Conservation (phyloP, 2,113 vertebrate species). For the Zosterops lateralis region DNA sequence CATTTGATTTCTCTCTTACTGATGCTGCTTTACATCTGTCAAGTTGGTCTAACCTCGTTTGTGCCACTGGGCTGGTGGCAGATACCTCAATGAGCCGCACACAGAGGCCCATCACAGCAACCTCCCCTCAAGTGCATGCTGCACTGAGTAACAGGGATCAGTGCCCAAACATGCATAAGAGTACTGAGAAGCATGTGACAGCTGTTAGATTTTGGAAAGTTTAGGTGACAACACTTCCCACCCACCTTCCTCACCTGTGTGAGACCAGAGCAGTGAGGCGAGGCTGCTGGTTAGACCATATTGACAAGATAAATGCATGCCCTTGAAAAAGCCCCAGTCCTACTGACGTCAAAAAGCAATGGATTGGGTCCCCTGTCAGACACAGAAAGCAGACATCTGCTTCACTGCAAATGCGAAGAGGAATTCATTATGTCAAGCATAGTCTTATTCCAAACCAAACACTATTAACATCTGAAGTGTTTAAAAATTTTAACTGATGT, state of each 20-base stretch:
- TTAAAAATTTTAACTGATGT: constrained; percentile 4
- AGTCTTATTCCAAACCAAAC: constrained; percentile 43
- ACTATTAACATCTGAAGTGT: constrained; percentile 25
- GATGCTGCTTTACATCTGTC: background rate
- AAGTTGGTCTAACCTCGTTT: background rate
- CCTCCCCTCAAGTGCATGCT: background rate
- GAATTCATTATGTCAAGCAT: constrained; percentile 55
- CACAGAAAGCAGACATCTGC: constrained; percentile 52
- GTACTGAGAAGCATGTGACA: background rate
- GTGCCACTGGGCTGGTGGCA: background rate
- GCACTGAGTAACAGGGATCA: background rate
- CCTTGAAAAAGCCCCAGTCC: constrained; percentile 10
- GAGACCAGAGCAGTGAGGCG: background rate
- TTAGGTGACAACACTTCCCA: background rate
- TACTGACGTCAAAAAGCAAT: constrained; percentile 32
- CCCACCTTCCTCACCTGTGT: background rate
- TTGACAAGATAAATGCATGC: background rate
- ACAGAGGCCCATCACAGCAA: background rate
- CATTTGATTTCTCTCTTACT: background rate
- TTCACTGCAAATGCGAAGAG: constrained; percentile 18
- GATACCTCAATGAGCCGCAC: background rate
- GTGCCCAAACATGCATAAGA: background rate
- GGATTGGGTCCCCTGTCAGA: constrained; percentile 33
- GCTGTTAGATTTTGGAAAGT: background rate
- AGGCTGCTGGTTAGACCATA: background rate